Evolutionary conservation across 2,888 invertebrate species (phyloP), one percentile per base, ranked within the genome.

Genomic region (Dorcus parallelipipedus): DNA sequence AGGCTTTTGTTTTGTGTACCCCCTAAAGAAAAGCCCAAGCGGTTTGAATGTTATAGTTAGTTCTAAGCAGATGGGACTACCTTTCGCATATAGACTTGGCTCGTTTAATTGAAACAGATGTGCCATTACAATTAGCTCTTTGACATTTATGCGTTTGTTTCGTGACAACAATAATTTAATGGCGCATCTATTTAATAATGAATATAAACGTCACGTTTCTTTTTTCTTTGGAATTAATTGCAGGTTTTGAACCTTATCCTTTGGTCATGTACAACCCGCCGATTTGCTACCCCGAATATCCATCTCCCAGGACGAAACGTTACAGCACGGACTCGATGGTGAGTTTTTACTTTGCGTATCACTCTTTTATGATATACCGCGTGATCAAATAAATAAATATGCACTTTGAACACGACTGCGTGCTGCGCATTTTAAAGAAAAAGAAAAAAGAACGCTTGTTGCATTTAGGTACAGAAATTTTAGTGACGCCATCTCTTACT

Each of bases 271-370:
- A 76, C 69, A 77, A 77, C 62, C 71, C 75, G n/a, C 70, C 74
- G n/a, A 68, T 74, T 39, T 78, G 75, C 64, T 77, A 76, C 62
- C 70, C 73, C 3, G 76, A 76, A 56, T 74, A 70, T 63, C 65
- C 67, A 47, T 49, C 59, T 20, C 61, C 65, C 38, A 72, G 74
- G 67, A 68, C 74, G 56, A 79, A 78, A 65, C 69, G 77, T 55
- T 73, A 71, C 64, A 78, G 77, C 62, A 77, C 78, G 9, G 78
- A 76, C 51, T 78, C 78, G 57, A 65, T 77, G 76, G 79, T 79
- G 67, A 75, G 77, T 70, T 33, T 33, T 6, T 7, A 33, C 26
- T 33, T 33, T 33, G 6, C 5, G 26, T 33, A 33, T 6, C 7
- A 0, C 26, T 33, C 26, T 33, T 33, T 33, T 33, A 33, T 33